Evolutionary conservation across 2,113 vertebrate genomes (phyloP).

Genomic region (Clarias gariepinus): DNA sequence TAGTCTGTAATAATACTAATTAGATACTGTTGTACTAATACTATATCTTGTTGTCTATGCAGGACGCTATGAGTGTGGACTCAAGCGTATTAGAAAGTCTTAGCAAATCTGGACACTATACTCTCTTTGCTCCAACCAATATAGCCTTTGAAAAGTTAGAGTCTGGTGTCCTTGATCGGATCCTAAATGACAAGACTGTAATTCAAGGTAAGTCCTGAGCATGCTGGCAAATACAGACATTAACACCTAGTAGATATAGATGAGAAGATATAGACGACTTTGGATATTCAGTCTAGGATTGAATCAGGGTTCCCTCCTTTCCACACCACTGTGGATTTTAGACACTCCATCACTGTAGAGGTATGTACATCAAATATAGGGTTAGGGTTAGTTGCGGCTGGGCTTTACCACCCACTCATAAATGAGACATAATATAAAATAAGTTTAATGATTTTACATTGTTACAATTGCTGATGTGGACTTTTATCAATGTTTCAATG

Average conservation of each 20-base stretch:
- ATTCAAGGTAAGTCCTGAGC: conserved; percentile 78
- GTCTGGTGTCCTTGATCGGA: conserved; percentile 75
- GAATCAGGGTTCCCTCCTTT: not conserved
- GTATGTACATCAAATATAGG: conserved; percentile 11
- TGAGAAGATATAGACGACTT: not conserved
- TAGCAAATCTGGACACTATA: conserved; percentile 84
- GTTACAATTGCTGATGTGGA: not conserved
- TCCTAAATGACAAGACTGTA: conserved; percentile 82
- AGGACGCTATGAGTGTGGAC: conserved; percentile 74
- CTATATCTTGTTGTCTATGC: conserved; percentile 31
- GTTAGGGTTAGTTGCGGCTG: too few relatives aligned
- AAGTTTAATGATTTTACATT: not conserved
- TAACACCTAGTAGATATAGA: not conserved
- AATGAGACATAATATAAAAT: not conserved
- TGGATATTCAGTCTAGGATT: not conserved
- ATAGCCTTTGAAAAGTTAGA: conserved; percentile 83
- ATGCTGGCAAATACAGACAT: not conserved
- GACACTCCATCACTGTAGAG: conserved; percentile 2
- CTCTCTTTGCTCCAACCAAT: conserved; percentile 92
- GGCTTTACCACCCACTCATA: too few relatives aligned
- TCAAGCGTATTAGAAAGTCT: conserved; percentile 80
- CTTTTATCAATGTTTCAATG: not conserved
- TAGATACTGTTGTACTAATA: too few relatives aligned
- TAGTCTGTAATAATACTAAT: not conserved
- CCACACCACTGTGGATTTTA: not conserved